Percentiles rank a stretch among this genome's conserved stretches.
phyloP scores from a whole-genome alignment of 2,797 vertebrate species.

The Manis pentadactyla region DNA sequence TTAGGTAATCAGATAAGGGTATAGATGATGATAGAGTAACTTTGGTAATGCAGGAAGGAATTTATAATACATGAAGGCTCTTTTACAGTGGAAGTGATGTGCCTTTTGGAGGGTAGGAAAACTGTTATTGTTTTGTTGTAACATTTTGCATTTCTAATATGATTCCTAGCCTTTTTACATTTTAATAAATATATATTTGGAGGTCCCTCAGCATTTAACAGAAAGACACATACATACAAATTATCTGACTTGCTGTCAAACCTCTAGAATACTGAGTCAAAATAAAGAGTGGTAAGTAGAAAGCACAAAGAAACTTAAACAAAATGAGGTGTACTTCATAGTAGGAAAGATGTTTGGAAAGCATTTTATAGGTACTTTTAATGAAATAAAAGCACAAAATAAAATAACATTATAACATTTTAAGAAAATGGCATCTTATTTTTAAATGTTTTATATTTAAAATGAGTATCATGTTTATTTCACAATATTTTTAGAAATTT shows the following conservation, averaged over 20 bases:
- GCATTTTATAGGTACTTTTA: neutral
- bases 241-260: neutral
- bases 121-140: conserved; percentile 18
- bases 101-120: conserved; percentile 54
- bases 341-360: neutral
- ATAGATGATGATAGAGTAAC: conserved; percentile 64
- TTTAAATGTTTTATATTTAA: conserved; percentile 23
- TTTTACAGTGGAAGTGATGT: conserved; percentile 45
- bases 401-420: neutral
- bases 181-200: neutral
- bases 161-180: neutral
- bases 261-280: neutral
- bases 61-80: conserved; percentile 61
- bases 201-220: conserved; percentile 7
- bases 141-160: conserved; percentile 58
- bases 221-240: neutral
- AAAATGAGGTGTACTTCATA: neutral
- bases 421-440: neutral
- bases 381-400: neutral
- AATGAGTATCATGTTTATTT: neutral
- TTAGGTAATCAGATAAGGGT: conserved; percentile 77
- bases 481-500: neutral
- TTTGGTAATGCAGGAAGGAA: conserved; percentile 52
- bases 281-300: neutral
- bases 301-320: neutral